phyloP scores from a whole-genome alignment of 1,140 invertebrate genomes.

The Neodiprion virginianus region DNA sequence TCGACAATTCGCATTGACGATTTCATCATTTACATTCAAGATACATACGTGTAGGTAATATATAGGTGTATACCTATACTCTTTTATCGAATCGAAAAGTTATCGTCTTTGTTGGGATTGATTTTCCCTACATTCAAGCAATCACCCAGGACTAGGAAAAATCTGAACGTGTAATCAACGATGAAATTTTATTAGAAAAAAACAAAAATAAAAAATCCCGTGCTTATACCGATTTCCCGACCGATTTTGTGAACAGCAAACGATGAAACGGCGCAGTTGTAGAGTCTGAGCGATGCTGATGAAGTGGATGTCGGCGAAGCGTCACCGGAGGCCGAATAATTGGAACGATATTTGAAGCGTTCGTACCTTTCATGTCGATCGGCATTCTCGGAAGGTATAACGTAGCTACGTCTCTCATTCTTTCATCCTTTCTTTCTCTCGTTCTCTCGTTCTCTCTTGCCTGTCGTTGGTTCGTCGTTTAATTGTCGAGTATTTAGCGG shows the following conservation, averaged over 20 bases:
- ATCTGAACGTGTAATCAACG: neutral
- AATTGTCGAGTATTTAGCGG: conserved; percentile 47
- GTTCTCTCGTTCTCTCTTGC: conserved; percentile 23
- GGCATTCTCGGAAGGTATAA: neutral
- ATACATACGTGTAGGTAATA: too few species aligned
- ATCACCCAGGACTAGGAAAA: too few species aligned
- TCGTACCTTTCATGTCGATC: neutral
- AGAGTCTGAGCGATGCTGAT: too few species aligned
- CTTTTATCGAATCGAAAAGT: too few species aligned
- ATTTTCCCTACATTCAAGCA: too few species aligned
- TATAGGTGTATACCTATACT: too few species aligned
- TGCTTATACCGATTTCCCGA: neutral
- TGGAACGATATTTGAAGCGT: neutral
- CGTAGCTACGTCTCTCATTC: conserved; percentile 8
- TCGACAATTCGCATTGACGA: too few species aligned
- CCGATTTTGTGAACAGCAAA: too few species aligned
- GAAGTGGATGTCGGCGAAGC: too few species aligned
- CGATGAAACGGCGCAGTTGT: too few species aligned
- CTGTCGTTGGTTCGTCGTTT: conserved; percentile 32
- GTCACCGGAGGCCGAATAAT: neutral
- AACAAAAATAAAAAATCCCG: neutral
- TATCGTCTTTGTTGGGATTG: too few species aligned
- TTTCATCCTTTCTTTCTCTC: conserved; percentile 22
- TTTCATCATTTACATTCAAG: too few species aligned
- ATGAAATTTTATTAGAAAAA: neutral